Evolutionary conservation across 2,113 vertebrate genomes (phyloP), one percentile per base, ranked within the genome.

Genomic region (Tinamus guttatus): DNA sequence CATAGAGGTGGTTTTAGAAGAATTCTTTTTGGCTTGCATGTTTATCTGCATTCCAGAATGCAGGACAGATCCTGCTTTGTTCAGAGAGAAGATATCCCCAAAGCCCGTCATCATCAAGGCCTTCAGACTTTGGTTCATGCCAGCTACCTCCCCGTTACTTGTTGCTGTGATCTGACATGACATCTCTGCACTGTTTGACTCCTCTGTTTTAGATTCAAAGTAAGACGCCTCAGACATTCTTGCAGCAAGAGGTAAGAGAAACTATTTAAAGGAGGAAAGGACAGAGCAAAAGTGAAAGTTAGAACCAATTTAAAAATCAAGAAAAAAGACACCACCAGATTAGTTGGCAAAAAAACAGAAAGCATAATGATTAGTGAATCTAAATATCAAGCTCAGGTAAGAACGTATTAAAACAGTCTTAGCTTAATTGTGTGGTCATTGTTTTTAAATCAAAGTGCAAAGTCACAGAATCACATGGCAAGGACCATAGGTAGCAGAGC

Each of bases 21-120:
- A 99, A 98, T 99, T 99, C 98, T 98, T 98, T 98, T 98, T 98
- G 98, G 99, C 98, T 98, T 98, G 98, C 98, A 99, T 99, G 98
- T 98, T 98, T 98, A 99, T 99, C 98, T 98, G 98, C 98, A 99
- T 98, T 96, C 98, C 99, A 89, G 98, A 99, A 96, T 98, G 98
- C 98, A 98, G 97, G 97, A 98, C 97, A 93, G 99, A 98, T 98
- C 97, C 98, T 96, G 98, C 98, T 97, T 98, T 89, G 97, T 99
- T 98, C 98, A 98, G 97, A 96, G 98, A 98, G 98, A 99, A 98
- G 98, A 98, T 93, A 98, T 99, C 98, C 95, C 98, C 98, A 98
- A 99, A 99, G 97, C 98, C 98, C 98, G 98, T 98, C 98, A 99
- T 98, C 98, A 98, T 98, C 98, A 98, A 98, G 96, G 98, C 98